Base-by-base conservation (phyloP, 2,797 vertebrate species). In the Paedocypris micromegethes region DNA sequence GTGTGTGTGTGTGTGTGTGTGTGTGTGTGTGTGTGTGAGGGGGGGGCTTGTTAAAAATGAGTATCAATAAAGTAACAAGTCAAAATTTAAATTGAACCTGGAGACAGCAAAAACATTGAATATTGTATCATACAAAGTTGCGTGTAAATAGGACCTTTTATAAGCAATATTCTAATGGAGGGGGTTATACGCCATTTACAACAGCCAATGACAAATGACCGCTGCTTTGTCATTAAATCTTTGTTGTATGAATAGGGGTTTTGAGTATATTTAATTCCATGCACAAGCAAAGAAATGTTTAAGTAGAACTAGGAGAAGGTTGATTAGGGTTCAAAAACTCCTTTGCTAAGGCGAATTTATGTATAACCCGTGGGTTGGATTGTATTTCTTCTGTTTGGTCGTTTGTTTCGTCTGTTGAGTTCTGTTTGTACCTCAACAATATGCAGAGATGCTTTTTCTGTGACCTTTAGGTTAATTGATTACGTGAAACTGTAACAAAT, bases 241-340 rank as follows among this genome's bases (percentile, higher is more conserved):
- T 60, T 72, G 5, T 64, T 67, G 67, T 72, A 60, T 50, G 64
- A 78, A 63, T 65, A 58, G 68, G 75, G 68, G 75, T 62, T 74
- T 66, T 83, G 80, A 83, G 84, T 80, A 82, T 84, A 80, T 54
- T 54, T 58, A n/a, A 23, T 50, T 70, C 56, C 62, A 60, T 63
- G 50, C 65, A 58, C 9, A 7, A 23, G 55, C 64, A 87, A 86
- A 87, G 86, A 82, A 82, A 86, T 23, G 23, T 23, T 23, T 23
- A 23, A 23, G 23, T 23, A 23, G 23, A 23, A 23, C 23, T 23
- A 23, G 23, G 23, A 23, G 23, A 23, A 23, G 23, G 23, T 23
- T 23, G 23, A 23, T 23, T 23, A 23, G 23, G 23, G 23, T 23
- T 23, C 23, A 23, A 23, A 23, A 23, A 23, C 23, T 23, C 23